Percentiles rank a stretch among this genome's conserved stretches.
phyloP scores from a whole-genome alignment of 2,113 vertebrate genomes.

The Zapus hudsonius region DNA sequence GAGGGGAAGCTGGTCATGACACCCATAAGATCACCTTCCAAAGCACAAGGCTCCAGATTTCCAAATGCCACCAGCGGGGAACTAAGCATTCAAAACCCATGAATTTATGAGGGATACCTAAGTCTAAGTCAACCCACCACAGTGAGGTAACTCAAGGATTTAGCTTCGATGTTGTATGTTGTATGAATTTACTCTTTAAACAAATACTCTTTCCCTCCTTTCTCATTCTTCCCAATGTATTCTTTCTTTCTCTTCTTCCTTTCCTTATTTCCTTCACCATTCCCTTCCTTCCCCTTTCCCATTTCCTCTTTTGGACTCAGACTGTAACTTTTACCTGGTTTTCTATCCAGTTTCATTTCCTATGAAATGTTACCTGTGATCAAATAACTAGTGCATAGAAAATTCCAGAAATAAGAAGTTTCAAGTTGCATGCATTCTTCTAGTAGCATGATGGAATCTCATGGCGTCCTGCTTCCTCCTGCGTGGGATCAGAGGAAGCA shows the following conservation, averaged over 20 bases:
- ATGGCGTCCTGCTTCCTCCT: too few relatives aligned
- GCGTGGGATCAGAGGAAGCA: background rate
- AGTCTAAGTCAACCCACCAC: too few relatives aligned
- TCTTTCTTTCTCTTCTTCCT: background rate
- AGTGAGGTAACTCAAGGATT: background rate
- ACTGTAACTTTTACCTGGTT: too few relatives aligned
- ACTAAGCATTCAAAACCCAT: too few relatives aligned
- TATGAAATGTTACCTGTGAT: background rate
- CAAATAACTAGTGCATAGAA: background rate
- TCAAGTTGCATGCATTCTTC: background rate
- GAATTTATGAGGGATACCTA: too few relatives aligned
- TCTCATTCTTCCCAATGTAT: background rate
- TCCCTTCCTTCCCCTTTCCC: accelerated
- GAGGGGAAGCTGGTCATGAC: too few relatives aligned
- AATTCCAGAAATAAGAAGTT: background rate
- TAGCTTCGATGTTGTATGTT: background rate
- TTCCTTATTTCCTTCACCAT: background rate
- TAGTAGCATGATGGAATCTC: background rate
- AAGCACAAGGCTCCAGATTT: too few relatives aligned
- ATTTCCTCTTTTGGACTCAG: background rate
- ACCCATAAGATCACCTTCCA: too few relatives aligned
- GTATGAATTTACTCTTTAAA: background rate
- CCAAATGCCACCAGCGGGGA: too few relatives aligned
- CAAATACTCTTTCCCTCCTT: background rate
- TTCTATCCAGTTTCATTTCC: background rate